phyloP scores from a whole-genome alignment of 1,140 invertebrate genomes.

The Solenopsis fugax region DNA sequence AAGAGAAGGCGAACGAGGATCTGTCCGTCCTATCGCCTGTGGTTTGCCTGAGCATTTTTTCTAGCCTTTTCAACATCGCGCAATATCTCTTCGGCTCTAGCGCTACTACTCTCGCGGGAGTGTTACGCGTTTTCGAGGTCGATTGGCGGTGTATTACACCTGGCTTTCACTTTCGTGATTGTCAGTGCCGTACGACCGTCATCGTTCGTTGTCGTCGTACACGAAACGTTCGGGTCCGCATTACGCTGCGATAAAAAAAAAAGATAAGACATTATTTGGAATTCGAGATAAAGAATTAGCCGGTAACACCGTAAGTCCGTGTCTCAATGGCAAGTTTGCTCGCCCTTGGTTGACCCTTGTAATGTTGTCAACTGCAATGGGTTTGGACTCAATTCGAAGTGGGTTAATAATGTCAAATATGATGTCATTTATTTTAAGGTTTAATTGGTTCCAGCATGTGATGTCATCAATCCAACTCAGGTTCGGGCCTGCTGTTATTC shows the following conservation, averaged over 20 bases:
- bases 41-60: conserved; percentile 61
- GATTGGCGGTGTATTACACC: conserved; percentile 72
- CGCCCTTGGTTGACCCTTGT: neutral
- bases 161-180: conserved; percentile 83
- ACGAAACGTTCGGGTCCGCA: neutral
- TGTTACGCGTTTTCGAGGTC: conserved; percentile 77
- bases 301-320: neutral
- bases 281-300: neutral
- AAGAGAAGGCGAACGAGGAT: neutral
- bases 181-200: conserved; percentile 43
- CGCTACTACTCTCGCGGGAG: conserved; percentile 36
- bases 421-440: no score
- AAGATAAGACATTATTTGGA: neutral
- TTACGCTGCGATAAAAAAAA: neutral
- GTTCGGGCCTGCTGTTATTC: no score
- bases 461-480: no score
- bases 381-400: no score
- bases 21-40: conserved; percentile 13
- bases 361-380: no score
- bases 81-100: conserved; percentile 48
- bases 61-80: conserved; percentile 60
- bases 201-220: neutral
- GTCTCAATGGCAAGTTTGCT: neutral
- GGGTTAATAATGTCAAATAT: no score
- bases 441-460: no score